These are phyloP conservation scores for Pantherophis vulpinus DNA, from an alignment of 2,797 vertebrate genomes.

Conservation along the genomic window DNA sequence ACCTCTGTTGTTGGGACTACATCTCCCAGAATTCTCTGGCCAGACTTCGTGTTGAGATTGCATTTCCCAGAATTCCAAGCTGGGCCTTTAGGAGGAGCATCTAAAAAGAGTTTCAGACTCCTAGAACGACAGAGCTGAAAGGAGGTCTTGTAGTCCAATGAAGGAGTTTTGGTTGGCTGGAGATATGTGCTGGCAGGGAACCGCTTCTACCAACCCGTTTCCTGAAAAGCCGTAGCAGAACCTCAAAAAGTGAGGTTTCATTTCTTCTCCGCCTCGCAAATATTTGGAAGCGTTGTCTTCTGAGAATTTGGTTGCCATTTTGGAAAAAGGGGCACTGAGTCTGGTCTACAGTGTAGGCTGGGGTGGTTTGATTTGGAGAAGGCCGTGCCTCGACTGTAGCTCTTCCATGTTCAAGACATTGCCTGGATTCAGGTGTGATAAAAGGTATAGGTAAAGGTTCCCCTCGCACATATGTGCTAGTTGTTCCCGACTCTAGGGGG, in stretches of 20 bases:
- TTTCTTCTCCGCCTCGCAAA: neutral
- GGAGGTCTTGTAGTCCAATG: too few relatives aligned
- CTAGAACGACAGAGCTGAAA: too few relatives aligned
- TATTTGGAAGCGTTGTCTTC: neutral
- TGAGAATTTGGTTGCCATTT: neutral
- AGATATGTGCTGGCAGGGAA: slow-evolving; percentile 62
- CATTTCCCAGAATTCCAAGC: neutral
- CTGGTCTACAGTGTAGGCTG: neutral
- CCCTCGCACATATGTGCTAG: too few relatives aligned
- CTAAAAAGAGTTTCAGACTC: neutral
- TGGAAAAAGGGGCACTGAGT: neutral
- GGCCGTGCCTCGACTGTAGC: neutral
- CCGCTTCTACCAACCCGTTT: slow-evolving; percentile 56
- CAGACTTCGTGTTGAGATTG: neutral
- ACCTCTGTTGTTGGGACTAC: neutral
- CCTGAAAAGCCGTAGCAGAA: slow-evolving; percentile 40
- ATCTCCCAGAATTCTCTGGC: neutral
- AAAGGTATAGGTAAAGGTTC: too few relatives aligned
- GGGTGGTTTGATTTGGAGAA: neutral
- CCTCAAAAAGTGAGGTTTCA: neutral
- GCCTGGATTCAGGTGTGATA: neutral
- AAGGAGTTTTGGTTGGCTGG: slow-evolving; percentile 68
- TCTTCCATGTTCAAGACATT: neutral
- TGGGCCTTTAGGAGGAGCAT: too few relatives aligned
- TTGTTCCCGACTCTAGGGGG: too few relatives aligned